A percentile compares a stretch with the other conserved stretches of the same genome.
Evolutionary conservation across 2,797 vertebrate species (phyloP).

Genomic region (Notolabrus celidotus): DNA sequence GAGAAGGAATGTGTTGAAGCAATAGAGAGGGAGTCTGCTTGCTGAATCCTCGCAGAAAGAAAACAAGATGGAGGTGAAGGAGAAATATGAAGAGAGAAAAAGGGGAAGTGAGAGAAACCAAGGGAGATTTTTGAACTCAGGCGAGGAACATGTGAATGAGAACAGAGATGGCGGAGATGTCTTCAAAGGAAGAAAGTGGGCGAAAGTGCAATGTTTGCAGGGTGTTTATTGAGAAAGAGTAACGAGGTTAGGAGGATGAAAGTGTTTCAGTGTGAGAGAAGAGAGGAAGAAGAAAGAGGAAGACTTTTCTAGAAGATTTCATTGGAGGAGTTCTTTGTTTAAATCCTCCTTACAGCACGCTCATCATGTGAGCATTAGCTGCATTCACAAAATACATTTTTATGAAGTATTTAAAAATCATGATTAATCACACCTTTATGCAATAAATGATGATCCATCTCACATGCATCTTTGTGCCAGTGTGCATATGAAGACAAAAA

Average conservation of each 20-base stretch:
- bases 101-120: constrained; percentile 16
- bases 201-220: background rate
- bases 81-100: background rate
- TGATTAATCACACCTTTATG: too few relatives aligned
- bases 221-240: constrained; percentile 23
- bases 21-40: constrained; percentile 10
- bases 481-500: too few relatives aligned
- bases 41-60: constrained; percentile 19
- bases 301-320: background rate
- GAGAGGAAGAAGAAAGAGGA: background rate
- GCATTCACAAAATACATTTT: too few relatives aligned
- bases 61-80: constrained; percentile 2
- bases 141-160: constrained; percentile 15
- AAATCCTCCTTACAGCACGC: too few relatives aligned
- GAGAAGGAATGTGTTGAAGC: constrained; percentile 35
- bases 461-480: too few relatives aligned
- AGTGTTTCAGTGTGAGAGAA: background rate
- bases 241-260: constrained; percentile 11
- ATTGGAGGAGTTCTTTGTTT: too few relatives aligned
- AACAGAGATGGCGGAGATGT: constrained; percentile 11
- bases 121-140: constrained; percentile 14
- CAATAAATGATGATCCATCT: too few relatives aligned
- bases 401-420: too few relatives aligned
- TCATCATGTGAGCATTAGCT: too few relatives aligned
- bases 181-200: constrained; percentile 21